phyloP scores from a whole-genome alignment of 2,888 invertebrate species.

The Meghimatium bilineatum region DNA sequence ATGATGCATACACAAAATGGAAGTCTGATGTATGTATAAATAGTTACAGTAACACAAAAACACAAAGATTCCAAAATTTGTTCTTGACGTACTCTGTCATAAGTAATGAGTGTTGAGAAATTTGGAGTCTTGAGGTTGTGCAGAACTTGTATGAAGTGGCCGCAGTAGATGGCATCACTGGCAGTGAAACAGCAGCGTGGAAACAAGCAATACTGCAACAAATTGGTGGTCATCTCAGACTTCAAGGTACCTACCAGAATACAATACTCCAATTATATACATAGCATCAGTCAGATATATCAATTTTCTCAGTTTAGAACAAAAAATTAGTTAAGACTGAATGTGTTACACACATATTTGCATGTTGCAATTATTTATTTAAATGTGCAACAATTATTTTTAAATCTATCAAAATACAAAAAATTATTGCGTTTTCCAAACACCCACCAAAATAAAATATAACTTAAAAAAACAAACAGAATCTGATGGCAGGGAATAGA shows the following conservation, averaged over 20 bases:
- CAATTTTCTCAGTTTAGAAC: too few relatives aligned
- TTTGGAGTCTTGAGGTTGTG: constrained; percentile 96
- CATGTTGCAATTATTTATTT: too few relatives aligned
- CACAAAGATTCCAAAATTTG: neutral
- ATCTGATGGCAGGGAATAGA: too few relatives aligned
- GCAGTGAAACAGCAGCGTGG: constrained; percentile 98
- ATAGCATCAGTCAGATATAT: too few relatives aligned
- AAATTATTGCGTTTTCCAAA: too few relatives aligned
- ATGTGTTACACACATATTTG: too few relatives aligned
- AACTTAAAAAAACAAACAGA: too few relatives aligned
- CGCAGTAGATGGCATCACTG: constrained; percentile 96
- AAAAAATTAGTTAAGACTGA: too few relatives aligned
- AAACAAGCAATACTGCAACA: constrained; percentile 96
- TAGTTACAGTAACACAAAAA: neutral
- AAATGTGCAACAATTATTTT: too few relatives aligned
- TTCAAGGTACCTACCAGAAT: constrained; percentile 83
- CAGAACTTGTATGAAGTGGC: constrained; percentile 96
- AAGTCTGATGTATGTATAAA: neutral
- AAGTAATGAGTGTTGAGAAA: constrained; percentile 97
- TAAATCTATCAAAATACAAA: too few relatives aligned
- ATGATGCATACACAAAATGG: neutral
- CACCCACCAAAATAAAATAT: too few relatives aligned
- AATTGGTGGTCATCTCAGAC: constrained; percentile 93
- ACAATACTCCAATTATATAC: constrained; percentile 1
- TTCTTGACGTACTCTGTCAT: constrained; percentile 86